These are phyloP conservation scores for Lepidurus couesii DNA, from an alignment of 1,140 invertebrate species.

Conservation along the genomic window DNA sequence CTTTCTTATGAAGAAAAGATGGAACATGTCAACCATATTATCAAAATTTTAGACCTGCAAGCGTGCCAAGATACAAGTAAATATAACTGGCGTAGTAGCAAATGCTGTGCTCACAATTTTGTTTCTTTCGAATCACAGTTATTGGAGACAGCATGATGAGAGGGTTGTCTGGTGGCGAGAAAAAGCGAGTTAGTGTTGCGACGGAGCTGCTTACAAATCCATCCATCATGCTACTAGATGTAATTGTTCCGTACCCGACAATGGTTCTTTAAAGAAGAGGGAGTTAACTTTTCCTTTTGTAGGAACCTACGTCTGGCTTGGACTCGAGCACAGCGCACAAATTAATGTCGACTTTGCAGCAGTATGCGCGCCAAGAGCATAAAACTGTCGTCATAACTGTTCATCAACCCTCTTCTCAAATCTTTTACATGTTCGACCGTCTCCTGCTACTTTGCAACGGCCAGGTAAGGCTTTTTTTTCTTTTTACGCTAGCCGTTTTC, in stretches of 20 bases:
- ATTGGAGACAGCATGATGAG: slow-evolving; percentile 72
- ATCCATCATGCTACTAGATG: slow-evolving; percentile 73
- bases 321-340: slow-evolving; percentile 75
- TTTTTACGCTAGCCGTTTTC: not conserved
- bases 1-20: slow-evolving; percentile 68
- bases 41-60: slow-evolving; percentile 67
- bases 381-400: slow-evolving; percentile 77
- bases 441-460: slow-evolving; percentile 69
- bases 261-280: not conserved
- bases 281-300: slow-evolving; percentile 1
- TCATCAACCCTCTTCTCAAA: slow-evolving; percentile 81
- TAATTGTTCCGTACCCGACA: slow-evolving; percentile 49
- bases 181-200: slow-evolving; percentile 78
- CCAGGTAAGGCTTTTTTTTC: slow-evolving; percentile 43
- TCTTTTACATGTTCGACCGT: slow-evolving; percentile 81
- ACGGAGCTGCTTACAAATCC: slow-evolving; percentile 83
- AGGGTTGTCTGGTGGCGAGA: slow-evolving; percentile 78
- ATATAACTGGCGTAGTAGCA: slow-evolving; percentile 26
- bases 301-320: slow-evolving; percentile 81
- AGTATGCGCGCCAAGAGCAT: slow-evolving; percentile 67
- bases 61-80: slow-evolving; percentile 70
- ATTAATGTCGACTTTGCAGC: slow-evolving; percentile 66
- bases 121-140: slow-evolving; percentile 48
- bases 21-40: slow-evolving; percentile 71
- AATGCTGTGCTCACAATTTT: slow-evolving; percentile 7